Conservation (phyloP, 2,797 vertebrate genomes). For the Danio kyathit region DNA sequence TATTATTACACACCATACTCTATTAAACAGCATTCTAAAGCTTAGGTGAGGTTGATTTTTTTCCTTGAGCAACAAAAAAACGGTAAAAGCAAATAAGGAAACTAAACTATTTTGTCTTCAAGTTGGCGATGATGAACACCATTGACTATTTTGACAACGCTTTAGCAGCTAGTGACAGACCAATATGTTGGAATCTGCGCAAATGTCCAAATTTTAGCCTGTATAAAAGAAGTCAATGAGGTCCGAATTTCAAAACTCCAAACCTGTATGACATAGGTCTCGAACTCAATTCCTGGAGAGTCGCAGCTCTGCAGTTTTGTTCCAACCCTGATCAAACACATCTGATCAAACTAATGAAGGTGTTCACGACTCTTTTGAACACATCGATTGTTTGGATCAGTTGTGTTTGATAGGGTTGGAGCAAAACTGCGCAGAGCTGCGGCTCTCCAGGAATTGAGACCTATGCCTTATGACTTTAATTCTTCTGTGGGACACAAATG, state of each 20-base stretch:
- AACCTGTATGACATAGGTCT: too few species aligned
- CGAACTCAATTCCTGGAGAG: too few species aligned
- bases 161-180: conserved; percentile 11
- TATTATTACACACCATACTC: conserved; percentile 63
- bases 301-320: too few species aligned
- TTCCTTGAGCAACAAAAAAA: conserved; percentile 58
- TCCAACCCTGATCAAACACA: too few species aligned
- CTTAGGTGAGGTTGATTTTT: conserved; percentile 73
- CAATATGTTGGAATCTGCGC: background rate
- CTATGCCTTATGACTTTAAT: too few species aligned
- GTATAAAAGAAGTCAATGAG: background rate
- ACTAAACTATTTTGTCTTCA: conserved; percentile 32
- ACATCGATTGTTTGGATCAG: too few species aligned
- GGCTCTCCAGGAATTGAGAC: too few species aligned
- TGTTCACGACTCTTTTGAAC: too few species aligned
- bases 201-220: background rate
- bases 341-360: too few species aligned
- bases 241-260: background rate
- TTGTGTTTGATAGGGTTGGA: too few species aligned
- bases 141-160: conserved; percentile 1
- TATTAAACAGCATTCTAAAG: conserved; percentile 74
- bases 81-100: conserved; percentile 29
- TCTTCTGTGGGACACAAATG: too few species aligned
- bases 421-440: too few species aligned
- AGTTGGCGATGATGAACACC: conserved; percentile 8